Evolutionary conservation across 1,140 invertebrate species (phyloP), one percentile per base, ranked within the genome.

Genomic region (Drosophila malerkotliana): DNA sequence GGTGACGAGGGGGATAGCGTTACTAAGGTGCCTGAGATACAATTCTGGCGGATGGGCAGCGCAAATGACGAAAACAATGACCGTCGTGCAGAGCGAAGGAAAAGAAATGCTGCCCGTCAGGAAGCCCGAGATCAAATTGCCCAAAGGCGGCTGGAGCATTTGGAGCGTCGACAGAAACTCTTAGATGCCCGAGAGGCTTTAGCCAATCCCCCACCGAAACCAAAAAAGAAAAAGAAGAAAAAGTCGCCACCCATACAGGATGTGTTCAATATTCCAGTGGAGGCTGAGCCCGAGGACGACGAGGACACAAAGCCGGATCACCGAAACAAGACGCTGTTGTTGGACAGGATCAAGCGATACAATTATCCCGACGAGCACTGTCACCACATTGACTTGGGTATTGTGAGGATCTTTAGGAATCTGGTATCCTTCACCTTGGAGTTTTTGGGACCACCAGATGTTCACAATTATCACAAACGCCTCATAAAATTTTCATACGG

Each of bases 351-450:
- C 3, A 61, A 55, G 21, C 53, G 58, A 1, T 69, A 67, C 4
- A 37, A 73, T 26, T 87, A 76, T 49, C 77, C 80, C 0, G 37
- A 58, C 1, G 45, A 67, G 14, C 52, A 79, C 52, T 87, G 83
- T 18, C 71, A 87, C 44, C 83, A 87, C 30, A 72, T 88, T 0
- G 73, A 81, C 41, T 53, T 88, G 6, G 57, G 72, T 9, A 73
- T 84, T 37, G 18, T 88, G 10, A 68, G 76, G 2, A 12, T 37
- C 14, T 85, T 88, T 0, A 32, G 9, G 7, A 66, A 79, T 12
- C n/a, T 88, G 18, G 55, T 45, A 6, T 62, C 62, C 1, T 72
- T 88, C 26, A 64, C 58, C 0, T 41, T 88, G 37, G 83, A 85
- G 30, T 85, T 88, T 47, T 28, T 64, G 10, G 80, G 77, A 2